Conservation (phyloP, 1,140 invertebrate genomes). For the Rhagoletis zephyria region DNA sequence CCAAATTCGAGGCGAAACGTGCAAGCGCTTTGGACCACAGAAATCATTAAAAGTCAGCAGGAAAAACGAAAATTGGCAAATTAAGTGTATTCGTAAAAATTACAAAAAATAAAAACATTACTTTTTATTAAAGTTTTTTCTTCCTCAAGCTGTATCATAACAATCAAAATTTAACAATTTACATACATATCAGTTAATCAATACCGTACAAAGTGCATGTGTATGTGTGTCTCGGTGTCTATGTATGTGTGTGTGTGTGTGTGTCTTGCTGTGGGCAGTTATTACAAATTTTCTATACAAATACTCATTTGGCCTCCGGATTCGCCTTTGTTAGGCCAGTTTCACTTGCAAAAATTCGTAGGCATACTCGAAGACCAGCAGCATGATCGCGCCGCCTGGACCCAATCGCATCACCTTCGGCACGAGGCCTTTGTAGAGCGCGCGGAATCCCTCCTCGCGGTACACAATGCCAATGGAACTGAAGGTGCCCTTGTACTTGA, state of each 20-base stretch:
- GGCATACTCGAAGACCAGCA: conserved; percentile 88
- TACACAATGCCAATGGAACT: conserved; percentile 84
- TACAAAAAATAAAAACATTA: conserved; percentile 10
- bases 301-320: not conserved
- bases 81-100: conserved; percentile 16
- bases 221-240: not conserved
- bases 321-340: conserved; percentile 58
- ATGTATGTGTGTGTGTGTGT: not conserved
- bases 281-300: not conserved
- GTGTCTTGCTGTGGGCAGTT: not conserved
- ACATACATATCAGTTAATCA: not conserved
- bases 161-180: conserved; percentile 36
- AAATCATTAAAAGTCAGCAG: not conserved
- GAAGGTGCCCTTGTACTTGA: conserved; percentile 86
- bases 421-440: conserved; percentile 91
- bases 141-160: not conserved
- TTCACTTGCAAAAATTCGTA: conserved; percentile 79
- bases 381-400: conserved; percentile 92
- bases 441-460: conserved; percentile 89
- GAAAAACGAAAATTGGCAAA: not conserved
- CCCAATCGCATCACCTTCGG: conserved; percentile 92
- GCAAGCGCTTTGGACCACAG: not conserved
- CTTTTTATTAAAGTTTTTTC: conserved; percentile 15
- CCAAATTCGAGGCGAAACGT: not conserved
- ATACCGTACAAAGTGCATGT: not conserved